A percentile compares a stretch with the other conserved stretches of the same genome.
These are phyloP conservation scores for Silurus glanis DNA, from an alignment of 2,113 vertebrate species.

Conservation along the genomic window DNA sequence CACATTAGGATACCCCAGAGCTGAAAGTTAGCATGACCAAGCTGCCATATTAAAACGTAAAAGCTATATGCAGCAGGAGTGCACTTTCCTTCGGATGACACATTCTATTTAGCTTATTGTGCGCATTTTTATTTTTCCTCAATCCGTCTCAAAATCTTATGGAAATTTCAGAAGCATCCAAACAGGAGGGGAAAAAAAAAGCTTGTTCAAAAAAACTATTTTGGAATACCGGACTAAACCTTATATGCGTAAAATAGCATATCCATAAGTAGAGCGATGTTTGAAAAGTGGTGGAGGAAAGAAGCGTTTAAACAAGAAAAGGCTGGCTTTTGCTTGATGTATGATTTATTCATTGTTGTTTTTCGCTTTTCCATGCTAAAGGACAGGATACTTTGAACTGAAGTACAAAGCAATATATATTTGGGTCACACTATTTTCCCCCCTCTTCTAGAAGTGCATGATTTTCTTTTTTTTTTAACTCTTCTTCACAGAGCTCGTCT, in stretches of 20 bases:
- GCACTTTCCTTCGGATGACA: not conserved
- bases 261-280: slow-evolving; percentile 7
- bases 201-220: slow-evolving; percentile 19
- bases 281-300: slow-evolving; percentile 32
- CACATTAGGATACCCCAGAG: slow-evolving; percentile 44
- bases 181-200: not conserved
- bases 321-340: slow-evolving; percentile 55
- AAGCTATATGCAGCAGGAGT: not conserved
- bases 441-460: slow-evolving; percentile 53
- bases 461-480: slow-evolving; percentile 23
- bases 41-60: not conserved
- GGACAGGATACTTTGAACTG: slow-evolving; percentile 77
- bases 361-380: slow-evolving; percentile 66
- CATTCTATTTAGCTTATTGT: not conserved
- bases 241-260: slow-evolving; percentile 31
- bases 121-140: not conserved
- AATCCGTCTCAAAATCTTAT: not conserved
- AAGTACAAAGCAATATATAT: slow-evolving; percentile 77
- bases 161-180: not conserved
- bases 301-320: slow-evolving; percentile 57
- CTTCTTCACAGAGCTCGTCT: slow-evolving; percentile 65
- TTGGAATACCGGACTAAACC: slow-evolving; percentile 20
- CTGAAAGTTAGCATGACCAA: not conserved
- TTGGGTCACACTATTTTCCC: slow-evolving; percentile 70
- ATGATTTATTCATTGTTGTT: slow-evolving; percentile 77